phyloP scores from a whole-genome alignment of 2,888 invertebrate species.

The Philhelius pedissequus region DNA sequence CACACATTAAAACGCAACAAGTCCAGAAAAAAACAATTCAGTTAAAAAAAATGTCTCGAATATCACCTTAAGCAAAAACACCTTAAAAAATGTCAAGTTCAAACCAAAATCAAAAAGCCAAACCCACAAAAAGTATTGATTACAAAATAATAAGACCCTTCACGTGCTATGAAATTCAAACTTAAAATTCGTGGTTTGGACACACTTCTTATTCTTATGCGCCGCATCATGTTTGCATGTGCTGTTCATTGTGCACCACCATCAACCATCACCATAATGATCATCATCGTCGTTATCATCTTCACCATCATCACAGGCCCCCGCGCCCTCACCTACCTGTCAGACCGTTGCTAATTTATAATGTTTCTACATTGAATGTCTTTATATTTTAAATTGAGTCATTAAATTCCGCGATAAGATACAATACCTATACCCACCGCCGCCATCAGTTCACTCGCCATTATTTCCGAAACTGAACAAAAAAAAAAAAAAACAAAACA shows the following conservation, averaged over 20 bases:
- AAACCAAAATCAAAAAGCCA: too few species aligned
- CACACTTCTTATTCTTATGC: background rate
- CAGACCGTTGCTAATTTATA: conserved; percentile 49
- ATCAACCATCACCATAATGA: conserved; percentile 4
- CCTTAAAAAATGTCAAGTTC: conserved; percentile 20
- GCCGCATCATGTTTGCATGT: conserved; percentile 23
- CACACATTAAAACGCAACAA: background rate
- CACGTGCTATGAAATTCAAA: conserved; percentile 8
- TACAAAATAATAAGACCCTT: conserved; percentile 8
- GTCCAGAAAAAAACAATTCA: background rate
- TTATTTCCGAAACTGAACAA: conserved; percentile 23
- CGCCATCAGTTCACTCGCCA: conserved; percentile 57
- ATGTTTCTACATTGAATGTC: conserved; percentile 64
- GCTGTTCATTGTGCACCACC: background rate
- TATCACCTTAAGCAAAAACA: background rate
- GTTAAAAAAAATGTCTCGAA: background rate
- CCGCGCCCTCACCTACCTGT: background rate
- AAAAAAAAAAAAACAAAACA: conserved; percentile 1
- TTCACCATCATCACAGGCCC: conserved; percentile 10
- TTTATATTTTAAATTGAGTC: conserved; percentile 67
- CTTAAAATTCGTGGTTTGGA: conserved; percentile 3
- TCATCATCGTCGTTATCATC: background rate
- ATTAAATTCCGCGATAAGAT: conserved; percentile 65
- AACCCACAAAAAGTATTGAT: background rate
- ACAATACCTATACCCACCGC: too few species aligned